phyloP scores from a whole-genome alignment of 2,888 invertebrate species.

The Tachina fera region DNA sequence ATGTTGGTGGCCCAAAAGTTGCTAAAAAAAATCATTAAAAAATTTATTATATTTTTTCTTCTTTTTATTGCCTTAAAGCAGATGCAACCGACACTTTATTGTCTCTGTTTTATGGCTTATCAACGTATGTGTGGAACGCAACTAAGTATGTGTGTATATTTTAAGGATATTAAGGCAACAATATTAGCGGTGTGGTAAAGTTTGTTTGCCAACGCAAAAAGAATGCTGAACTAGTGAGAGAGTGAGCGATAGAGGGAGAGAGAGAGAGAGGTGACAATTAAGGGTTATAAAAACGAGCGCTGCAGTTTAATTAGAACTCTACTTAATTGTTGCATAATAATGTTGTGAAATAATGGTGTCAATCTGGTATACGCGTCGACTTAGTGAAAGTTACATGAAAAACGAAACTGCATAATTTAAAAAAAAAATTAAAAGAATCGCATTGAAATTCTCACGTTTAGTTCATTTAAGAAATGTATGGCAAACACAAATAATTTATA shows the following conservation, averaged over 20 bases:
- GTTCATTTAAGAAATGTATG: too few species aligned
- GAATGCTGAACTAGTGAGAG: neutral
- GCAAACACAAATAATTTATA: too few species aligned
- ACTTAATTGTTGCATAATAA: neutral
- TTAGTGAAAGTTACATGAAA: too few species aligned
- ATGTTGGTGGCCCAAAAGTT: conserved; percentile 41
- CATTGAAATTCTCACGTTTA: too few species aligned
- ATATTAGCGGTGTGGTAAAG: neutral
- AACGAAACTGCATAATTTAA: too few species aligned
- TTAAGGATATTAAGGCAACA: neutral
- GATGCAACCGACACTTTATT: conserved; percentile 20
- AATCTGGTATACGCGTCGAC: too few species aligned
- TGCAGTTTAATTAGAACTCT: neutral
- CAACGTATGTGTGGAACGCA: neutral
- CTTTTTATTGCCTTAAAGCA: neutral
- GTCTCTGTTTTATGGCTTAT: conserved; percentile 46
- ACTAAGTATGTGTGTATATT: neutral
- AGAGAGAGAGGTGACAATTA: neutral
- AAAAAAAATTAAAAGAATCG: too few species aligned
- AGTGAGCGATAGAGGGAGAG: too few species aligned
- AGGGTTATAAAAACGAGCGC: neutral
- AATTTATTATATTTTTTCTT: conserved; percentile 10
- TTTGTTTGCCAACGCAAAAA: neutral
- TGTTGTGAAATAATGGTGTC: too few species aligned
- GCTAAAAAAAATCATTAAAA: neutral